Evolutionary conservation across 2,113 vertebrate genomes (phyloP).

Genomic region (Suricata suricatta): DNA sequence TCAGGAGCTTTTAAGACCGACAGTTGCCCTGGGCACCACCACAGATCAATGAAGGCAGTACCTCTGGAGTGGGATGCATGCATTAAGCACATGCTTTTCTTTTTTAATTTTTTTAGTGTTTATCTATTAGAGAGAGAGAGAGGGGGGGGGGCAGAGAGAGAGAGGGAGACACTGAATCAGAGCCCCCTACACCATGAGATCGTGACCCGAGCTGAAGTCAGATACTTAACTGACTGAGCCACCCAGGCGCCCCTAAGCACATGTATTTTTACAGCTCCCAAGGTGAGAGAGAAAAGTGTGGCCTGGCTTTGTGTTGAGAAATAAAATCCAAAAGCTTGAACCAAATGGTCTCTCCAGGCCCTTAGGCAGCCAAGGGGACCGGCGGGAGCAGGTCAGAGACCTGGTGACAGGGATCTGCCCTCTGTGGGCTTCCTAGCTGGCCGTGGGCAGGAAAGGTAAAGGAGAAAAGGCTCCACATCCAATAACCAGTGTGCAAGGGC

Average conservation of each 20-base stretch:
- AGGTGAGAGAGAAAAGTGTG: not conserved
- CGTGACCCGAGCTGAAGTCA: too few species aligned
- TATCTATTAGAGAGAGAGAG: too few species aligned
- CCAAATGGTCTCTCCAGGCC: not conserved
- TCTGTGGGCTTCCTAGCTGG: not conserved
- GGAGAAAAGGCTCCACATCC: not conserved
- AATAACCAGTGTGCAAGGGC: not conserved
- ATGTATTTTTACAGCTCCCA: not conserved
- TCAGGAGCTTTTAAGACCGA: not conserved
- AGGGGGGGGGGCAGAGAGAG: too few species aligned
- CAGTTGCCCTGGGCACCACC: not conserved
- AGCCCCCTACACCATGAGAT: too few species aligned
- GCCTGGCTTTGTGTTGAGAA: not conserved
- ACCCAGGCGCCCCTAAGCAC: not conserved
- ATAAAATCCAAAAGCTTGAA: not conserved
- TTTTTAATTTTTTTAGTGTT: too few species aligned
- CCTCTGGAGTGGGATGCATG: not conserved
- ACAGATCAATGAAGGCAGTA: not conserved
- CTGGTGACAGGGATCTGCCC: accelerated
- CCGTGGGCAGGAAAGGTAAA: not conserved
- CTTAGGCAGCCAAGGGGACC: not conserved
- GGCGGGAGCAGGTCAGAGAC: not conserved
- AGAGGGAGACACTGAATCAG: too few species aligned
- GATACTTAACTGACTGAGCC: too few species aligned
- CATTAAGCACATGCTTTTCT: not conserved